Evolutionary conservation across 2,888 invertebrate genomes (phyloP).

Genomic region (Nemotelus nigrinus): DNA sequence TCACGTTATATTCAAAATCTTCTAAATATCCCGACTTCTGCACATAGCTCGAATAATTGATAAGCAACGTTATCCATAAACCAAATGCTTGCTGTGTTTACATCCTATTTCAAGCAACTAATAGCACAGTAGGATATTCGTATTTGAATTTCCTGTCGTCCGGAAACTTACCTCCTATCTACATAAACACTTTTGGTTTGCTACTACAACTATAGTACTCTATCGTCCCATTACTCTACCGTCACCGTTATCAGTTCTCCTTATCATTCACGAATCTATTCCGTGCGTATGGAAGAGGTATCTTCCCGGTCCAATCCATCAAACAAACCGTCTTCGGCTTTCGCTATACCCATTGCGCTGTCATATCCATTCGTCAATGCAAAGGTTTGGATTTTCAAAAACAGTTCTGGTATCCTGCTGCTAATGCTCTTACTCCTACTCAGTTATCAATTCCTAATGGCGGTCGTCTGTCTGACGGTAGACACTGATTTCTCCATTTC

Average conservation of each 20-base stretch:
- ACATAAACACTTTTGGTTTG: neutral
- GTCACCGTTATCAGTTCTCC: no score
- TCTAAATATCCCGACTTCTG: neutral
- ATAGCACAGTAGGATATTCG: neutral
- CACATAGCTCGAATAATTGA: constrained; percentile 9
- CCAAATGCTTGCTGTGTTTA: no score
- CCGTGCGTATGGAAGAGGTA: neutral
- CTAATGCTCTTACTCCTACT: no score
- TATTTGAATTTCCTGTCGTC: constrained; percentile 26
- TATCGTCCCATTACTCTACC: no score
- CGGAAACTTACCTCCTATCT: constrained; percentile 13
- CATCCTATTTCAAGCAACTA: no score
- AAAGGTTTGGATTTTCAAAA: neutral
- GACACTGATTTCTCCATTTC: constrained; percentile 35
- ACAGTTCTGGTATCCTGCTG: neutral
- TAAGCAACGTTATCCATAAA: neutral
- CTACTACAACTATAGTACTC: neutral
- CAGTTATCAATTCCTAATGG: constrained; percentile 2
- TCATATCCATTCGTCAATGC: constrained; percentile 14
- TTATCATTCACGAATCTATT: no score
- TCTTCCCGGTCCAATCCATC: constrained; percentile 39
- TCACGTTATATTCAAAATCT: no score
- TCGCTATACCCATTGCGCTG: constrained; percentile 9
- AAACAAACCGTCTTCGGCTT: constrained; percentile 35
- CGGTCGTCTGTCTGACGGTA: constrained; percentile 2